A percentile compares a stretch with the other conserved stretches of the same genome.
Conservation (phyloP, 1,140 invertebrate species). For the Eubasilissa regina region DNA sequence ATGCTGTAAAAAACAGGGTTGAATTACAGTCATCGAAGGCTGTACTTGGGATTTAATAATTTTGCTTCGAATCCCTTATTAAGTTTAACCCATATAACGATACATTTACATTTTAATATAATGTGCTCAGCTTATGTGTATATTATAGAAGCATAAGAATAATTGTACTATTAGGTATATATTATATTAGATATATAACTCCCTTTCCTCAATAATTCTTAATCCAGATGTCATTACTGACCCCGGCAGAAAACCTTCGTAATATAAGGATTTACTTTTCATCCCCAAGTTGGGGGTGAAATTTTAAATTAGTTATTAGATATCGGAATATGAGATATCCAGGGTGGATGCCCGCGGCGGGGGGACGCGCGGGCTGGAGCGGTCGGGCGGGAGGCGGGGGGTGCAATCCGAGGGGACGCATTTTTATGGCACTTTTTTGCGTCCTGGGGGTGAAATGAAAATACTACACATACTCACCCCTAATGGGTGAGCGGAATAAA, state of each 20-base stretch:
- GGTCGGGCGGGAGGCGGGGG: slow-evolving; percentile 30
- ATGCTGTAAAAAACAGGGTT: too few relatives aligned
- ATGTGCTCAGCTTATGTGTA: too few relatives aligned
- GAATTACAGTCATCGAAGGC: too few relatives aligned
- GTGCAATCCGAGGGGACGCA: slow-evolving; percentile 51
- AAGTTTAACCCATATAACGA: too few relatives aligned
- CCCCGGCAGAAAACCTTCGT: slow-evolving; percentile 1
- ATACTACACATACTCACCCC: slow-evolving; percentile 57
- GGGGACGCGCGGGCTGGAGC: not conserved
- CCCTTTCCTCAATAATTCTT: not conserved
- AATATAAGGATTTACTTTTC: slow-evolving; percentile 34
- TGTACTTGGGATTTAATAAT: too few relatives aligned
- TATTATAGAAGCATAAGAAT: too few relatives aligned
- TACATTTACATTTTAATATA: too few relatives aligned
- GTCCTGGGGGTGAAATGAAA: slow-evolving; percentile 60
- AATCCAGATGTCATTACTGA: slow-evolving; percentile 7
- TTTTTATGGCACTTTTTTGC: slow-evolving; percentile 61
- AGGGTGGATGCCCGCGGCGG: not conserved
- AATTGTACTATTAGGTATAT: too few relatives aligned
- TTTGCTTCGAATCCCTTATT: too few relatives aligned
- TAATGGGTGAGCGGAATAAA: slow-evolving; percentile 41
- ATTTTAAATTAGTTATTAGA: slow-evolving; percentile 48
- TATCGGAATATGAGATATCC: slow-evolving; percentile 47
- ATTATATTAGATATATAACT: too few relatives aligned
- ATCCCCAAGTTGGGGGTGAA: slow-evolving; percentile 25